These are phyloP conservation scores for Beris chalybata DNA, from an alignment of 2,888 invertebrate species.

Conservation along the genomic window DNA sequence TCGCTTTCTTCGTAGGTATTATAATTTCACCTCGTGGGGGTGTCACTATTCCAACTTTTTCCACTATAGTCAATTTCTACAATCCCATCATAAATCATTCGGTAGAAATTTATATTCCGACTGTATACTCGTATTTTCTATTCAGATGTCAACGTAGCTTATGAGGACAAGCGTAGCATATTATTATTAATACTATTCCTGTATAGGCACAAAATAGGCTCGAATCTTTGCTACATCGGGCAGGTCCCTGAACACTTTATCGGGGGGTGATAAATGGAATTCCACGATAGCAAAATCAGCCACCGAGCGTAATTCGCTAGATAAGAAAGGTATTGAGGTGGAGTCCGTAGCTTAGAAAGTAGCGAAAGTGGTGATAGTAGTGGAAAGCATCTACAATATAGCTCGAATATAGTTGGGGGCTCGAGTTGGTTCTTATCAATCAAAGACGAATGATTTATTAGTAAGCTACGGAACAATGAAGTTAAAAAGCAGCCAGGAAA, in stretches of 20 bases:
- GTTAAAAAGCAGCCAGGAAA: background rate
- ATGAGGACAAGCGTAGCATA: background rate
- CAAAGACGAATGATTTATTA: conserved; percentile 24
- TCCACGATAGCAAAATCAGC: conserved; percentile 1
- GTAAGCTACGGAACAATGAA: conserved; percentile 19
- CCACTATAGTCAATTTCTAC: too few relatives aligned
- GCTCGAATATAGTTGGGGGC: background rate
- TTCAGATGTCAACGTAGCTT: background rate
- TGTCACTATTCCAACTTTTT: too few relatives aligned
- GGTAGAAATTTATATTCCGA: too few relatives aligned
- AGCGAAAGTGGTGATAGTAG: too few relatives aligned
- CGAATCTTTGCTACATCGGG: background rate
- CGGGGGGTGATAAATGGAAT: conserved; percentile 7
- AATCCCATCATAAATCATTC: too few relatives aligned
- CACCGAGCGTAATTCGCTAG: conserved; percentile 7
- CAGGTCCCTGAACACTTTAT: background rate
- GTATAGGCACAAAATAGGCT: background rate
- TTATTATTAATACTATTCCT: conserved; percentile 8
- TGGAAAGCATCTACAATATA: too few relatives aligned
- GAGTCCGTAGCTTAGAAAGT: too few relatives aligned
- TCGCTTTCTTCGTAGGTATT: too few relatives aligned
- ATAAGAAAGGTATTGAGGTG: background rate
- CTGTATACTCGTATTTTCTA: background rate
- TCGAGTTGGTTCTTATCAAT: conserved; percentile 19
- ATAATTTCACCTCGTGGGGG: too few relatives aligned